Conservation (phyloP, 2,113 vertebrate genomes). For the Mesembrinibis cayennensis region DNA sequence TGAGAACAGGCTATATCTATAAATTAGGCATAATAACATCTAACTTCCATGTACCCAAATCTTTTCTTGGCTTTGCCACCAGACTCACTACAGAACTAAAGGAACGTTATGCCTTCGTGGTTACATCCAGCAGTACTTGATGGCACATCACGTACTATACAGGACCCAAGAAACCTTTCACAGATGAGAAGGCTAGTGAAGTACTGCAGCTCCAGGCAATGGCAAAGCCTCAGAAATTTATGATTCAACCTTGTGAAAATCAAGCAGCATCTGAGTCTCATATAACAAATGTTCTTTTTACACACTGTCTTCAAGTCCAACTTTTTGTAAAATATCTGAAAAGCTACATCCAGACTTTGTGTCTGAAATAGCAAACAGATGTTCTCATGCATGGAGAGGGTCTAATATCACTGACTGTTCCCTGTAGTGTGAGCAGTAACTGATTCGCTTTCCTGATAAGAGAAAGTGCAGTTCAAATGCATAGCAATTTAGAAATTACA, state of each 20-base stretch:
- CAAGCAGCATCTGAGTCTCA: not conserved
- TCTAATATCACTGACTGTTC: not conserved
- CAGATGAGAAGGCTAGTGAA: not conserved
- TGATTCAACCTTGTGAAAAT: not conserved
- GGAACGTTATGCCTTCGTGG: not conserved
- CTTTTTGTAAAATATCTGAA: slow-evolving; percentile 1
- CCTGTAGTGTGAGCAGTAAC: not conserved
- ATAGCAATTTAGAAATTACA: not conserved
- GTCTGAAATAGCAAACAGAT: not conserved
- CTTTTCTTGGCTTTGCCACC: not conserved
- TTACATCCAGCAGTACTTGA: not conserved
- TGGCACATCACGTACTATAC: not conserved
- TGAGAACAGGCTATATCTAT: not conserved
- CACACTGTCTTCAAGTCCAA: not conserved
- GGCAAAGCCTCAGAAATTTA: not conserved
- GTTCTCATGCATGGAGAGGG: not conserved
- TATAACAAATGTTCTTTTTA: not conserved
- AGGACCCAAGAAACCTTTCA: not conserved
- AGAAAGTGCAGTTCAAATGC: not conserved
- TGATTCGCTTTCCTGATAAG: not conserved
- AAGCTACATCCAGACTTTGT: not conserved
- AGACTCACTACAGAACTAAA: not conserved
- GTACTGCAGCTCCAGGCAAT: not conserved
- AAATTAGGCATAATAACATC: not conserved
- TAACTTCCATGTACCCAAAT: not conserved